Base-by-base conservation (phyloP, 2,888 invertebrate species). In the Apamea sordens region DNA sequence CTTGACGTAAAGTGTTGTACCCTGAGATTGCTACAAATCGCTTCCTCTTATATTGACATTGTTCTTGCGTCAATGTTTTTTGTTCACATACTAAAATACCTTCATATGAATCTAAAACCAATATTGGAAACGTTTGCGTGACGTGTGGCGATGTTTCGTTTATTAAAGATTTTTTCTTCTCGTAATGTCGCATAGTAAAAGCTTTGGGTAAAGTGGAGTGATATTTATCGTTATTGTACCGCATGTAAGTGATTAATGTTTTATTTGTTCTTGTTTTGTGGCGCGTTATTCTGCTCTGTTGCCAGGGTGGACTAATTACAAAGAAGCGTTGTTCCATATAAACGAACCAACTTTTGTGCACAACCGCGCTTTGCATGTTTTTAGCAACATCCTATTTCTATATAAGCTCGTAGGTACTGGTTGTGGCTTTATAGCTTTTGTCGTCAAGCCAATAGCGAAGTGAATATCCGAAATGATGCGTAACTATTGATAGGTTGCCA, bases 11-110 rank as follows among this genome's bases (percentile, higher is more conserved):
- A 89, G 81, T 89, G 85, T 79, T 84, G 80, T 86, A 73, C 75
- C 50, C 67, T 44, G 83, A 83, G 84, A 86, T 88, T 83, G 83
- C 82, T 82, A 86, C 86, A 89, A 88, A 88, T 86, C 72, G 90
- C 71, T 85, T 86, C 79, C 82, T 80, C 76, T 83, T 89, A 80
- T 85, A 88, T 88, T 89, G 85, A 85, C 87, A 88, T 89, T 89
- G 90, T 86, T 89, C 79, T 79, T 81, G 64, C 79, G 71, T 79
- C 85, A 73, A 88, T 82, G 80, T 82, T 86, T 84, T 80, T 78
- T 80, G 67, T 80, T 80, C 82, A 77, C 76, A 73, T 77, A 70
- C 80, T 64, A 64, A 86, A 87, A 86, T 87, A 80, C 79, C 79
- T 81, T 74, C 76, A 73, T 83, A 83, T 76, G 74, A 79, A 59